Evolutionary conservation across 2,797 vertebrate species (phyloP).

Genomic region (Ibycter americanus): DNA sequence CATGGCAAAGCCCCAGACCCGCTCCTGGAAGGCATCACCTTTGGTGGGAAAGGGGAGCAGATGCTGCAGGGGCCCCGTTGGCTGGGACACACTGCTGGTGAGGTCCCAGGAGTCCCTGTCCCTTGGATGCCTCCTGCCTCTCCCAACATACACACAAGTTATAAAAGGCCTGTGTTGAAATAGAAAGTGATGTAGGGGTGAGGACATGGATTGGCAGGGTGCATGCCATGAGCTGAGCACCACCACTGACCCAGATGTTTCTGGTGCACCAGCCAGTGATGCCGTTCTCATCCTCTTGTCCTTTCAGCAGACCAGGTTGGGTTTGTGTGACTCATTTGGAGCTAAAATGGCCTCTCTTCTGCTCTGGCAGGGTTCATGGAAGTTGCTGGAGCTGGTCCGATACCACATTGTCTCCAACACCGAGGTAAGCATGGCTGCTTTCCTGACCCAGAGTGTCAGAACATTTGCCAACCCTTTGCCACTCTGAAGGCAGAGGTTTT

Average conservation of each 20-base stretch:
- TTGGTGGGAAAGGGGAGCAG: not conserved
- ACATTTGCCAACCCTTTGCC: not conserved
- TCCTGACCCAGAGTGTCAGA: not conserved
- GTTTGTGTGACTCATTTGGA: not conserved
- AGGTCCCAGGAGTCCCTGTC: too few relatives aligned
- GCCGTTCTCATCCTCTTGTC: not conserved
- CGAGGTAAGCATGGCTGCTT: constrained; percentile 67
- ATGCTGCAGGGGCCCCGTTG: not conserved
- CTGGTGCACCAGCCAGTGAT: not conserved
- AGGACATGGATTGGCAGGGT: not conserved
- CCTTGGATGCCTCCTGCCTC: not conserved
- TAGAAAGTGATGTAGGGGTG: not conserved
- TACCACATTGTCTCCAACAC: constrained; percentile 84
- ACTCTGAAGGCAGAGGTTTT: not conserved
- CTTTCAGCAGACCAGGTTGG: not conserved
- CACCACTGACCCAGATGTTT: not conserved
- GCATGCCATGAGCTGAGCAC: fast-evolving
- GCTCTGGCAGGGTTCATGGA: constrained; percentile 82
- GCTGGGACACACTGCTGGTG: not conserved
- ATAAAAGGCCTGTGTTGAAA: not conserved
- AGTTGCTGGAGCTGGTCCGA: constrained; percentile 87
- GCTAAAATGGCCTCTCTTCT: not conserved
- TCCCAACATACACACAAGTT: not conserved
- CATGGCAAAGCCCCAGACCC: not conserved
- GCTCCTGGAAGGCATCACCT: not conserved